Evolutionary conservation across 30 jellyfish, hydroid and myxozoan genomes (phyloP), one percentile per base, ranked within the genome.

Genomic region (Cassiopea andromeda): DNA sequence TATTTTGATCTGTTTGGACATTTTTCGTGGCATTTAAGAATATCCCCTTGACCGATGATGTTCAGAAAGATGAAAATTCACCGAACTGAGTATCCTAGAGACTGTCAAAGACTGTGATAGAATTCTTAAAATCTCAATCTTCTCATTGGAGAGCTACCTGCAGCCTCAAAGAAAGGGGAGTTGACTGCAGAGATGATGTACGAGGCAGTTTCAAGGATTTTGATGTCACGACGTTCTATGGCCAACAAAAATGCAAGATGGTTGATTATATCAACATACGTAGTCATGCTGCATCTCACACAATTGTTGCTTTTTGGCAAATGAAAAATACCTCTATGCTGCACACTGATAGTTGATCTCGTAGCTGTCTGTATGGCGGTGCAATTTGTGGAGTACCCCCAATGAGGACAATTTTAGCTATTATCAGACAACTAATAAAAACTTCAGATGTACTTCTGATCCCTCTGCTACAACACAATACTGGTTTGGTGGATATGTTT

Each of bases 71-170:
- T 64, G 89, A 80, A 60, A 80, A 64, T 2, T 15, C 89, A 17
- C 89, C 89, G 7, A 80, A 80, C 17, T 57, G 69, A 66, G n/a
- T 16, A 1, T 43, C 67, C 49, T 80, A 80, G 69, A 80, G 78
- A 80, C 85, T 78, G 0, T 54, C 87, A n/a, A 38, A n/a, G n/a
- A n/a, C n/a, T n/a, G 19, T 0, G 38, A 0, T 48, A 16, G 87
- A 38, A 14, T 2, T 10, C 75, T 0, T 78, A 4, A 78, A 78
- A 13, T 12, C 59, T 45, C 48, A n/a, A 7, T 54, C 77, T 0
- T 48, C 87, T 0, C 87, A 78, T 45, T 78, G 87, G 87, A 58
- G 87, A 38, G 50, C 77, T 45, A 75, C 67, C 9, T 75, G 83
- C 83, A 46, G 71, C 10, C 46, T 75, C 47, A 44, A 50, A 1